Base-by-base conservation (phyloP, 2,888 invertebrate species). In the Diaprepes abbreviatus region DNA sequence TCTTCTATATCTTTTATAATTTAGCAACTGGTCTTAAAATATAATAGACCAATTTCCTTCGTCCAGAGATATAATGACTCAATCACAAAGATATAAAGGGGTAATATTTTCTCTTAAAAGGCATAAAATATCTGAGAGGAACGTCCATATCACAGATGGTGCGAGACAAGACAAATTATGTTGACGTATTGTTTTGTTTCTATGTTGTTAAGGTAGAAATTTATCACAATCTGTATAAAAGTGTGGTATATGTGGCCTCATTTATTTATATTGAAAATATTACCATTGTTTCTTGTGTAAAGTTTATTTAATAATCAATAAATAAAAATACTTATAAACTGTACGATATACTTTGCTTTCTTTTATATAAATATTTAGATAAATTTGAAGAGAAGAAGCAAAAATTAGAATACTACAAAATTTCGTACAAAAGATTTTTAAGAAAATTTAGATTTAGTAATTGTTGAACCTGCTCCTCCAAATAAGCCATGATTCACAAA, bases 121-220 rank as follows among this genome's bases (percentile, higher is more conserved):
- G 58, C 43, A 60, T 55, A n/a, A 36, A 52, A 60, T 35, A 45
- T 14, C 40, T 7, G 21, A 38, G 33, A 48, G 52, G 38, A 57
- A 40, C 31, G 38, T 55, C 48, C 45, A 63, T 45, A 68, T 55
- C 58, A 54, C 69, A 64, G 59, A 54, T 64, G 69, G 64, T 65
- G 57, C 33, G 10, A 10, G 67, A 70, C 73, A 73, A 74, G 74
- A 74, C 70, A 72, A 73, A 74, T 74, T 70, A 69, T 72, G 73
- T 43, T 66, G 68, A 74, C 69, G 71, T 62, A 70, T 73, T 57
- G 64, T 66, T 74, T 72, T 72, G 72, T 75, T 73, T 72, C 66
- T 67, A 40, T 28, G 58, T 63, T 68, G 60, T 72, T 64, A 71
- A 68, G 52, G 70, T 70, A 54, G 64, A 54, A 60, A 72, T 74